Base-by-base conservation (phyloP, 1,140 invertebrate genomes). In the Caenorhabditis brenneri region DNA sequence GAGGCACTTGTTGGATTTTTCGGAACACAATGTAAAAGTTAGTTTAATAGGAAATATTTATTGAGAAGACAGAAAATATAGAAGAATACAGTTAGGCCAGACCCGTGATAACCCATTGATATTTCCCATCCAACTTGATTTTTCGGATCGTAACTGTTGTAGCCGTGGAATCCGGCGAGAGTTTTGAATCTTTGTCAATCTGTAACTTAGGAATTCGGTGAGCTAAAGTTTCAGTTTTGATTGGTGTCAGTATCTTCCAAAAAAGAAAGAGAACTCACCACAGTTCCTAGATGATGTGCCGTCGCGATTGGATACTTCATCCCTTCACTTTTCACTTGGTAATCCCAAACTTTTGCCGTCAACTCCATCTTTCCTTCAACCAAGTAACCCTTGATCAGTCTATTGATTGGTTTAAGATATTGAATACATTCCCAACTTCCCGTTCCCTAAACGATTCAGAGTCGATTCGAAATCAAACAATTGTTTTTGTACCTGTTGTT, bases 11-110 rank as follows among this genome's bases (percentile, higher is more conserved):
- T 33, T 4, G 58, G 16, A 36, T 65, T 65, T 19, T 65, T 65
- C 19, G 58, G 58, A 36, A 65, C 58, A 33, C 58, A 65, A n/a
- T 65, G 58, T n/a, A 65, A 65, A 65, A 65, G 58, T 65, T 15
- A 33, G 58, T 65, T 19, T 19, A 27, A n/a, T 29, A 51, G n/a
- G 6, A 9, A 10, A 19, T 65, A 33, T 65, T 31, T 1, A 46
- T 79, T 46, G 39, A 27, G 12, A 79, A 15, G n/a, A n/a, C 5
- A 9, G 16, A 27, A 10, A 16, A 46, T 15, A 15, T 9, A 0
- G 6, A 10, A 27, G 27, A 55, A 42, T 19, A 24, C 6, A 31
- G 3, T 79, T 48, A 79, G 4, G 24, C 53, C 0, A 51, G 12
- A 36, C 22, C 39, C 4, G 74, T 79, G 2, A 79, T 79, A 10